Evolutionary conservation across 2,113 vertebrate species (phyloP).

Genomic region (Fukomys damarensis): DNA sequence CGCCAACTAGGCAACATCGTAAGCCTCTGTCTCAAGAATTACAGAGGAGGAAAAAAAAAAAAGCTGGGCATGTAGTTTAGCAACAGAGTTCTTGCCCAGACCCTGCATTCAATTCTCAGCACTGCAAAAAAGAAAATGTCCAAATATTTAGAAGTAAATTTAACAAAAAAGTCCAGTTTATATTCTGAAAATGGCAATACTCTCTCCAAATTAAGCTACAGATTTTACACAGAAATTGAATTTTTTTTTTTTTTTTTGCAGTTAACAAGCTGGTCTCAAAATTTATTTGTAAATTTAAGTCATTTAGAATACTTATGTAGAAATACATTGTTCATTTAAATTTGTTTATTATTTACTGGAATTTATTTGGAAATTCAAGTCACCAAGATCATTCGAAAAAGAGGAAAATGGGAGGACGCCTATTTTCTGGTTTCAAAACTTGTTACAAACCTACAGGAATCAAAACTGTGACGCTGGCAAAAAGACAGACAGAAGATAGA

Average conservation of each 20-base stretch:
- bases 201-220: not conserved
- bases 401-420: not conserved
- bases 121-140: not conserved
- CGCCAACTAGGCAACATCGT: not conserved
- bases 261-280: not conserved
- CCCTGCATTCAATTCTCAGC: not conserved
- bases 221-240: not conserved
- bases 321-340: not conserved
- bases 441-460: not conserved
- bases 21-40: not conserved
- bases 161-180: not conserved
- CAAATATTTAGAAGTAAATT: not conserved
- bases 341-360: not conserved
- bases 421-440: not conserved
- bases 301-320: not conserved
- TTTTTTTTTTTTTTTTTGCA: not conserved
- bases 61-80: not conserved
- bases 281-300: conserved; percentile 9
- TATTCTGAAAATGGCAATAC: not conserved
- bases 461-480: not conserved
- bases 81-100: not conserved
- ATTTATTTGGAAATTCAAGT: not conserved
- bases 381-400: not conserved
- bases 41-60: not conserved
- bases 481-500: not conserved